Evolutionary conservation across 2,888 invertebrate species (phyloP).

Genomic region (Melangyna quadrimaculata): DNA sequence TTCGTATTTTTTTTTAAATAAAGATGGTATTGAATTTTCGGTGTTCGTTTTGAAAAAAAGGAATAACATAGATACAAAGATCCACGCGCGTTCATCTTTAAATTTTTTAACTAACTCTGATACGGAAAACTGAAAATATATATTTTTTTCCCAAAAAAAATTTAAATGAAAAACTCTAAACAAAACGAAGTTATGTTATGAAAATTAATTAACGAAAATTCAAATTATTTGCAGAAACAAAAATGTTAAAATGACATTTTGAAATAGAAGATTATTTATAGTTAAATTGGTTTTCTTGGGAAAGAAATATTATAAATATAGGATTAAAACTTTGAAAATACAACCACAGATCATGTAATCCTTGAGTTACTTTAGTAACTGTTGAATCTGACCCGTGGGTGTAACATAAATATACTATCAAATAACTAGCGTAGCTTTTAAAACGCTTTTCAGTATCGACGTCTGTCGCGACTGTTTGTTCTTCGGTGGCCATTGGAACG

Average conservation of each 20-base stretch:
- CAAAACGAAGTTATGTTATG: conserved; percentile 6
- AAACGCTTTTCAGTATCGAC: conserved; percentile 77
- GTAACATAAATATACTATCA: conserved; percentile 51
- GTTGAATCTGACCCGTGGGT: conserved; percentile 50
- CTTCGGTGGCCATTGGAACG: conserved; percentile 75
- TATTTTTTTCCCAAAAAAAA: conserved; percentile 65
- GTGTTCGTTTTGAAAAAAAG: conserved; percentile 33
- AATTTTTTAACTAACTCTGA: conserved; percentile 64
- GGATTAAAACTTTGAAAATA: conserved; percentile 50
- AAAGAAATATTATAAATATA: conserved; percentile 62
- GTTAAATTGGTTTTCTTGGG: conserved; percentile 47
- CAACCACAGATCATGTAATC: conserved; percentile 62
- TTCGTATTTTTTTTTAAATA: conserved; percentile 19
- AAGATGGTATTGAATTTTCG: conserved; percentile 39
- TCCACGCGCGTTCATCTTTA: conserved; percentile 63
- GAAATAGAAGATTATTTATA: not conserved
- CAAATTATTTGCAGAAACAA: conserved; percentile 21
- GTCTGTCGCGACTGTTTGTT: conserved; percentile 79
- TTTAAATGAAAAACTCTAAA: conserved; percentile 50
- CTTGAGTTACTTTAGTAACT: conserved; percentile 30
- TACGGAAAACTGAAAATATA: conserved; percentile 68
- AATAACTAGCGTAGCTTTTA: conserved; percentile 29
- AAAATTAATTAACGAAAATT: not conserved
- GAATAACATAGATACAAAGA: conserved; percentile 43
- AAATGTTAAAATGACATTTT: conserved; percentile 5